Conservation (phyloP, 1,140 invertebrate species). For the Drosophila murphyi region DNA sequence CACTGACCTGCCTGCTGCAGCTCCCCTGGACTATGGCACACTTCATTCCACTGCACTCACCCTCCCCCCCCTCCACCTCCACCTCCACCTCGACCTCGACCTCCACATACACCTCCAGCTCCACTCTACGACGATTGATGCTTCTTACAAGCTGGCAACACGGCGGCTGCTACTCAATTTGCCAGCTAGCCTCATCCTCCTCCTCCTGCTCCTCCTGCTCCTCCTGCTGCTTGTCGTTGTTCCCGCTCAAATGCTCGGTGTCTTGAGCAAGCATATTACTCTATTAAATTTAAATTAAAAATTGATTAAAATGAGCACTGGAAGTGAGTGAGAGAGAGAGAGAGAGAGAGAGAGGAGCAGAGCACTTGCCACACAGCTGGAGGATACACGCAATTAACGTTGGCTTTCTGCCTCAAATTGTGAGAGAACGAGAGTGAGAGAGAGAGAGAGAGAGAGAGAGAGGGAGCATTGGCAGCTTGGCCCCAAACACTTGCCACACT, state of each 20-base stretch:
- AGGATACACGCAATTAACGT: constrained; percentile 81
- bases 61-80: too few species aligned
- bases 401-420: constrained; percentile 56
- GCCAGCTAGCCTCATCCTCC: not conserved
- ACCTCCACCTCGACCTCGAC: too few species aligned
- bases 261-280: constrained; percentile 65
- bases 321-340: not conserved
- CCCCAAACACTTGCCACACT: constrained; percentile 12
- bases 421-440: not conserved
- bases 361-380: constrained; percentile 52
- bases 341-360: not conserved
- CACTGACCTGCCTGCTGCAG: constrained; percentile 20
- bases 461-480: constrained; percentile 3
- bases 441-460: too few species aligned
- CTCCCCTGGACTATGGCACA: too few species aligned
- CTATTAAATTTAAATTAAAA: constrained; percentile 84
- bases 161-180: constrained; percentile 6
- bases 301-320: constrained; percentile 77
- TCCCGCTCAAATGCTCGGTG: not conserved
- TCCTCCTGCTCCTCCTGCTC: not conserved
- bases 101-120: not conserved
- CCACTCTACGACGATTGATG: not conserved
- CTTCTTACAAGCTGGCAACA: constrained; percentile 9
- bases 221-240: not conserved
- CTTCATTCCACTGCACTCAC: too few species aligned